Evolutionary conservation across 2,113 vertebrate genomes (phyloP), one percentile per base, ranked within the genome.

Genomic region (Upupa epops): DNA sequence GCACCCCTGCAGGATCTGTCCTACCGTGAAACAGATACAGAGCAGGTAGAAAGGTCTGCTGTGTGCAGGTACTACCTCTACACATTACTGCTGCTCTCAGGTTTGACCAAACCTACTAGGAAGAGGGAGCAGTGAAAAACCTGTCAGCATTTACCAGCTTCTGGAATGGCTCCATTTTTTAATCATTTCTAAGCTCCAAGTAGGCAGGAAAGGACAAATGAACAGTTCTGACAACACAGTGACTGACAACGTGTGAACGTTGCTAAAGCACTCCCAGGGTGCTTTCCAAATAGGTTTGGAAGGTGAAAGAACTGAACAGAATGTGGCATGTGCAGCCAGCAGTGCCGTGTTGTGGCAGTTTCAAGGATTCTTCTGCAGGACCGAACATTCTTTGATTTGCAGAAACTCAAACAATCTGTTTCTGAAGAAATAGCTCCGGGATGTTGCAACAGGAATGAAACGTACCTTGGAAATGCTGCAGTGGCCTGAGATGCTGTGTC

Each of bases 301-400:
- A 96, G 90, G 93, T 92, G 92, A 81, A 83, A 83, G 88, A 79
- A 89, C 76, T 66, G 83, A 95, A 91, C 92, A 94, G 94, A 96
- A 83, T 83, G 92, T 12, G 21, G 69, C 14, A 22, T 66, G 65
- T 64, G 92, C 92, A 91, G 94, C 93, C 94, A 94, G 93, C 12
- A 86, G 79, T 7, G 48, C 29, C 3, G 24, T 90, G 91, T 32
- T 69, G 86, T 34, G 88, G 93, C 85, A 87, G 88, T 37, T 65
- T 49, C 81, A 58, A 89, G 1, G 46, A 85, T 77, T 90, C 82
- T 89, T 49, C 89, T 85, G 89, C 68, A 55, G 89, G 14, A 51
- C 94, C 82, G 81, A 92, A 73, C 87, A 91, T 85, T 89, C 91
- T 85, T 76, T 61, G 87, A 83, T 92, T 93, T 87, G 79, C 78